These are phyloP conservation scores for Drosophila kanapiae DNA, from an alignment of 1,140 invertebrate species.

Conservation along the genomic window DNA sequence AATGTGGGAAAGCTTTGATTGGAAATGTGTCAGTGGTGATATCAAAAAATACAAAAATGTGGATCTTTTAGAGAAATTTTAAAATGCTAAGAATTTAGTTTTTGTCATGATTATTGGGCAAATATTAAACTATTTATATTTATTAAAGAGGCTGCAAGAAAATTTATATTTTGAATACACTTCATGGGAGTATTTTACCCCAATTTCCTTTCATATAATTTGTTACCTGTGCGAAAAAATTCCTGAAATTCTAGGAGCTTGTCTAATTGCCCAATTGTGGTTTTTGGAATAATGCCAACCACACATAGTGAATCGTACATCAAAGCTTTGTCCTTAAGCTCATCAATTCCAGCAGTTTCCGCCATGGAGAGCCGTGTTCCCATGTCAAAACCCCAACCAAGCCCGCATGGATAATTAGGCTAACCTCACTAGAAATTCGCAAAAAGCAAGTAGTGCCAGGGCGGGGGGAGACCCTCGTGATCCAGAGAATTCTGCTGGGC, in stretches of 20 bases:
- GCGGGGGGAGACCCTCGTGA: conserved; percentile 8
- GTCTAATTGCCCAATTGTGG: conserved; percentile 1
- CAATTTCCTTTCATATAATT: background rate
- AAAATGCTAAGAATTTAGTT: background rate
- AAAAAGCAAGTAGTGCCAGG: conserved; percentile 2
- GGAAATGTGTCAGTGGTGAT: background rate
- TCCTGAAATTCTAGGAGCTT: no score
- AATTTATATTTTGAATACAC: no score
- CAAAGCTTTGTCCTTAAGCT: conserved; percentile 10
- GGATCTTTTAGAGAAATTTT: background rate
- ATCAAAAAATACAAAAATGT: background rate
- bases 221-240: background rate
- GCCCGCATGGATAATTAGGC: conserved; percentile 59
- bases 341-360: conserved; percentile 26
- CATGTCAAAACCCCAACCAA: conserved; percentile 10
- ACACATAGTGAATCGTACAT: conserved; percentile 6
- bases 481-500: conserved; percentile 32
- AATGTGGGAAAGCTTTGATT: conserved; percentile 11
- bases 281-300: background rate
- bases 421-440: conserved; percentile 49
- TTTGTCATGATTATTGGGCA: background rate
- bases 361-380: conserved; percentile 2
- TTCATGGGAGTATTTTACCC: no score
- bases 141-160: background rate
- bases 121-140: background rate